phyloP scores from a whole-genome alignment of 2,888 invertebrate species.

The Myopa tessellatipennis region DNA sequence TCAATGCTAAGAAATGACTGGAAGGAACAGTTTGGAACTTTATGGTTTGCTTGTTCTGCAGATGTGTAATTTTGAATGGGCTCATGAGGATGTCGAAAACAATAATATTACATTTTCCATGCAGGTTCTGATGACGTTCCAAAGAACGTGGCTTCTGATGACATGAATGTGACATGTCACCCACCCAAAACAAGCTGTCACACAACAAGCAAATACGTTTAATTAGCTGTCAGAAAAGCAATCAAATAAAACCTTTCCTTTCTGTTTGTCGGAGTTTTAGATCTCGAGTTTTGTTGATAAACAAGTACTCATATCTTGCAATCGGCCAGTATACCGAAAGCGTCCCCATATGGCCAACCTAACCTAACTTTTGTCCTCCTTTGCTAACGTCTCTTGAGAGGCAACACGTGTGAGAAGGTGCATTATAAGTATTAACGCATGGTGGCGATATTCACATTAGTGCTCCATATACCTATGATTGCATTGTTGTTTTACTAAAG shows the following conservation, averaged over 20 bases:
- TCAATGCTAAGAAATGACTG: too few species aligned
- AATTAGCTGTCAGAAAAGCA: constrained; percentile 26
- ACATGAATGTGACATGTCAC: neutral
- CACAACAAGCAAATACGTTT: neutral
- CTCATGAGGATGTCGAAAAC: too few species aligned
- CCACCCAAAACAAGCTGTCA: constrained; percentile 4
- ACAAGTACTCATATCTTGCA: neutral
- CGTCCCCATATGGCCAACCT: neutral
- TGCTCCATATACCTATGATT: neutral
- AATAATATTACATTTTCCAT: too few species aligned
- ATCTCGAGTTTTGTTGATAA: neutral
- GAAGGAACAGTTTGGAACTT: too few species aligned
- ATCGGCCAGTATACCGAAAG: neutral
- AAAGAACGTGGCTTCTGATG: too few species aligned
- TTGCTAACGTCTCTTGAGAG: constrained; percentile 64
- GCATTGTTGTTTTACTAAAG: neutral
- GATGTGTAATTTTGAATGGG: too few species aligned
- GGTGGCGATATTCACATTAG: too few species aligned
- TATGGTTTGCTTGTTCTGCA: too few species aligned
- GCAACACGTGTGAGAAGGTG: constrained; percentile 61
- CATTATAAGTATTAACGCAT: constrained; percentile 21
- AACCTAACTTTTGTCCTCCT: constrained; percentile 40
- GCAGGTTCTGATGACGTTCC: too few species aligned
- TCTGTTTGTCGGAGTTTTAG: too few species aligned
- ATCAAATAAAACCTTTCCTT: too few species aligned